Conservation (phyloP, 2,113 vertebrate species). For the Meriones unguiculatus region DNA sequence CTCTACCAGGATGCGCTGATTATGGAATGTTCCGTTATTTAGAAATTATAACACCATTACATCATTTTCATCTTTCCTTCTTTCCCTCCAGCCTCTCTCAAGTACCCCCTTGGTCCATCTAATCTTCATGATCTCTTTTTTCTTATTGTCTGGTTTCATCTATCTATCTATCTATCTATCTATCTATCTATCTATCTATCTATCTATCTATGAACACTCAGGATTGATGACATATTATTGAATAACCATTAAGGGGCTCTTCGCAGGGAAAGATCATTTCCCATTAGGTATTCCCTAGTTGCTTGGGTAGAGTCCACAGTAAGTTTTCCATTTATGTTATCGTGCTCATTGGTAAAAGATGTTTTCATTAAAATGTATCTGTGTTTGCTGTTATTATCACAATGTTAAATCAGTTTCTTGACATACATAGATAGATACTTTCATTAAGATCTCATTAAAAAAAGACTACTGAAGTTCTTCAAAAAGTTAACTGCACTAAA, state of each 20-base stretch:
- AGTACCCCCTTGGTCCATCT: background rate
- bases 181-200: background rate
- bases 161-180: background rate
- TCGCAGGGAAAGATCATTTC: background rate
- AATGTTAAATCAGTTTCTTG: background rate
- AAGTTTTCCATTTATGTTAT: background rate
- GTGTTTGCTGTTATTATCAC: background rate
- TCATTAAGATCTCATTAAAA: constrained; percentile 6
- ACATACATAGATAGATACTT: background rate
- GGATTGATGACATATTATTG: background rate
- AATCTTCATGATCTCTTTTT: background rate
- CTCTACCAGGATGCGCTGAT: background rate
- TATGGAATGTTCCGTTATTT: background rate
- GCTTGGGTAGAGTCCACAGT: too few species aligned
- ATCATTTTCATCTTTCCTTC: background rate
- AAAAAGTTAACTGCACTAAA: background rate
- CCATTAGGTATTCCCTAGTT: background rate
- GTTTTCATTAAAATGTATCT: background rate
- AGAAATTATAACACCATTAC: background rate
- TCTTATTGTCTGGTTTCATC: background rate
- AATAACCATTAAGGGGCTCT: background rate
- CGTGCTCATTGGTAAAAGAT: background rate
- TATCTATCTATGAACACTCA: background rate
- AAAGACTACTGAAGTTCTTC: background rate
- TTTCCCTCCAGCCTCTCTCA: background rate